Percentiles rank a stretch among this genome's conserved stretches.
Evolutionary conservation across 1,140 invertebrate species (phyloP).

Genomic region (Sycobia sp.): DNA sequence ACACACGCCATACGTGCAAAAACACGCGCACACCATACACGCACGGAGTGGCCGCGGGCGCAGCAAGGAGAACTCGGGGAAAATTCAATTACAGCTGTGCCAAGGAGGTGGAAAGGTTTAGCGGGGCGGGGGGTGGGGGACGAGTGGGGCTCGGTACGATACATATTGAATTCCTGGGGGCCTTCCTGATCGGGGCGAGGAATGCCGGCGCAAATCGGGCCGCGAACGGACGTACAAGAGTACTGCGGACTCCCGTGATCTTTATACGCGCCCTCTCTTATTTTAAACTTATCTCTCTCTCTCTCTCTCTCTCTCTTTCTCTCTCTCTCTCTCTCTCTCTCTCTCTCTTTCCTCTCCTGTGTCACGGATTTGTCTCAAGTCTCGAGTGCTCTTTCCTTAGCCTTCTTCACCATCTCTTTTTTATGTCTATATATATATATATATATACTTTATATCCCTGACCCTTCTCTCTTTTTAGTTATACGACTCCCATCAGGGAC

Average conservation of each 20-base stretch:
- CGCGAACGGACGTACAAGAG: neutral
- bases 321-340: constrained; percentile 1
- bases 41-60: neutral
- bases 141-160: too few species aligned
- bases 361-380: neutral
- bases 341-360: neutral
- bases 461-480: too few species aligned
- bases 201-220: neutral
- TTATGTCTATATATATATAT: too few species aligned
- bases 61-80: neutral
- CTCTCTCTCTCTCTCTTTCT: neutral
- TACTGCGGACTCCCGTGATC: neutral
- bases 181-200: neutral
- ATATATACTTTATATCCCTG: too few species aligned
- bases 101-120: too few species aligned
- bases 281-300: too few species aligned
- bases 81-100: constrained; percentile 18
- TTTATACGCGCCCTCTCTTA: too few species aligned
- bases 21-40: neutral
- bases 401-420: too few species aligned
- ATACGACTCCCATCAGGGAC: too few species aligned
- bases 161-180: constrained; percentile 14
- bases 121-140: too few species aligned
- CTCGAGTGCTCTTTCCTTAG: neutral
- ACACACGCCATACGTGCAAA: neutral